These are phyloP conservation scores for Drosophila hydei DNA, from an alignment of 1,140 invertebrate genomes.

Conservation along the genomic window DNA sequence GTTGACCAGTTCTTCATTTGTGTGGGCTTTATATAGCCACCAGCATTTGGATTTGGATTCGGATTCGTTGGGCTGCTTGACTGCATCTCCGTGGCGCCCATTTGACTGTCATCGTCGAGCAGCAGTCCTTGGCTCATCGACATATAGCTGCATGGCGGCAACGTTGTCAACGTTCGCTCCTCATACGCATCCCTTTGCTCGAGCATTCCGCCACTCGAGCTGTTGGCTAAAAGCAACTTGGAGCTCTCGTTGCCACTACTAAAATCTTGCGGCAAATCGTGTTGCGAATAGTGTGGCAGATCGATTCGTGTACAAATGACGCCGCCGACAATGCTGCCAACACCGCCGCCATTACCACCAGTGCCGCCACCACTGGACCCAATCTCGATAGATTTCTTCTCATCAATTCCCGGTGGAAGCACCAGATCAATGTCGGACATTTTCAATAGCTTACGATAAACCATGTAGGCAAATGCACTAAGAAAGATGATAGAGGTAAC, in stretches of 20 bases:
- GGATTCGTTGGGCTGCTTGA: neutral
- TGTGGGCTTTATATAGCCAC: slow-evolving; percentile 69
- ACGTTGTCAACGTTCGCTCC: slow-evolving; percentile 12
- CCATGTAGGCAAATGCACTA: slow-evolving; percentile 23
- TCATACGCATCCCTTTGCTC: slow-evolving; percentile 32
- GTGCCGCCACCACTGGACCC: neutral
- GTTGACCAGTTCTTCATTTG: slow-evolving; percentile 62
- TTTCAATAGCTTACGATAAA: slow-evolving; percentile 55
- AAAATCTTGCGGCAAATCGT: slow-evolving; percentile 62
- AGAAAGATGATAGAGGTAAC: slow-evolving; percentile 40
- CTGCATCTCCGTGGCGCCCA: slow-evolving; percentile 28
- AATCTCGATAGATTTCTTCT: slow-evolving; percentile 60
- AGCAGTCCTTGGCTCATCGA: slow-evolving; percentile 46
- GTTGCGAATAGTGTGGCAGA: slow-evolving; percentile 33
- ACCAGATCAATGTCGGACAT: slow-evolving; percentile 67
- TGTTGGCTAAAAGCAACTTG: slow-evolving; percentile 57
- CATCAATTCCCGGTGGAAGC: slow-evolving; percentile 60
- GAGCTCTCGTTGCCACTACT: slow-evolving; percentile 68
- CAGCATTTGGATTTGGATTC: neutral
- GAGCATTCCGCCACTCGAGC: slow-evolving; percentile 34
- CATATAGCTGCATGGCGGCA: slow-evolving; percentile 49
- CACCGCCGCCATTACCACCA: neutral
- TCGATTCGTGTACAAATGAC: slow-evolving; percentile 61
- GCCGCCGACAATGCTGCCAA: slow-evolving; percentile 22
- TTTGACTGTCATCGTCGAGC: slow-evolving; percentile 38